Percentiles rank a stretch among this genome's conserved stretches.
Evolutionary conservation across 2,113 vertebrate genomes (phyloP).

Genomic region (Hippopotamus amphibius): DNA sequence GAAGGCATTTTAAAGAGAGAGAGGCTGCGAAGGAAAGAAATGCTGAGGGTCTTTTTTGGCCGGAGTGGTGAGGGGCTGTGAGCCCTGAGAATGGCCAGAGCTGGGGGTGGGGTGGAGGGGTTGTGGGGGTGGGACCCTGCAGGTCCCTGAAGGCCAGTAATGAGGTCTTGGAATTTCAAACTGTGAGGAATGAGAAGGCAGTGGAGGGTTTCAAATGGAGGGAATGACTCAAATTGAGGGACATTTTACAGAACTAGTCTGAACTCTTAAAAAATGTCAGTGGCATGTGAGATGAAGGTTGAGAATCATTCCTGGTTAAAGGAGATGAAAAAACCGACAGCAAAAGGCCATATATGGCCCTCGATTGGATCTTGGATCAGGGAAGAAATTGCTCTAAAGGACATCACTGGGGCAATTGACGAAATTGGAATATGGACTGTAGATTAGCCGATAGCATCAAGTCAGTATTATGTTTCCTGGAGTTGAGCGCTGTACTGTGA

Average conservation of each 20-base stretch:
- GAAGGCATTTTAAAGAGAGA: background rate
- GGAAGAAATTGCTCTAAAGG: background rate
- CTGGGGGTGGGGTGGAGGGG: no score
- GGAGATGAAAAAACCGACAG: background rate
- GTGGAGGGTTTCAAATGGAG: background rate
- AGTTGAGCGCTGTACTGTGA: background rate
- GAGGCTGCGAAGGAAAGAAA: background rate
- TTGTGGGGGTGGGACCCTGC: background rate
- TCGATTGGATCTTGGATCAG: background rate
- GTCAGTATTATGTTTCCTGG: background rate
- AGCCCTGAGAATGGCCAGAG: background rate
- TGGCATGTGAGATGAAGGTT: constrained; percentile 12
- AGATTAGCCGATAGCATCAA: background rate
- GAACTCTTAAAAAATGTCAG: background rate
- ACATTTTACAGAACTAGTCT: constrained; percentile 51
- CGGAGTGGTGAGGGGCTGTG: background rate
- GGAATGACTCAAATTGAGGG: constrained; percentile 30
- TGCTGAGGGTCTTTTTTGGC: background rate
- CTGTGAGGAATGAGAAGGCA: background rate
- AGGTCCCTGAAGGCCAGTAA: background rate
- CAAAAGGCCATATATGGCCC: background rate
- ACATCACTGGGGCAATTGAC: background rate
- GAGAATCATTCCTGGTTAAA: background rate
- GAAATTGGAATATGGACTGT: background rate
- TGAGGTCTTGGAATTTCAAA: constrained; percentile 71